A percentile compares a stretch with the other conserved stretches of the same genome.
Evolutionary conservation across 2,888 invertebrate genomes (phyloP).

Genomic region (Ormia ochracea): DNA sequence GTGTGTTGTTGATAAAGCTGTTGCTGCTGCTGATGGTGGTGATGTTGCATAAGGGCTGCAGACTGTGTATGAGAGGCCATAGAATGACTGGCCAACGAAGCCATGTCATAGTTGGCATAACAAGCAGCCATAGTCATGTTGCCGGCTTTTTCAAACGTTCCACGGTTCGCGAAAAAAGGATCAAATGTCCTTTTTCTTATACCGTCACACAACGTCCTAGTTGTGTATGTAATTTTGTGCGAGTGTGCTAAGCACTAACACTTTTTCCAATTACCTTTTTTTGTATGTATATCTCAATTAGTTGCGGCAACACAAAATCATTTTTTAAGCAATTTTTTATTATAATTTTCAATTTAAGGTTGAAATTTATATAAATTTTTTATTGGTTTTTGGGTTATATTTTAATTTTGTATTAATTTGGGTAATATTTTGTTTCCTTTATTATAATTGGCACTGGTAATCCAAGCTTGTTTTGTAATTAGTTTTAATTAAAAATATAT

Average conservation of each 20-base stretch:
- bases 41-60: slow-evolving; percentile 63
- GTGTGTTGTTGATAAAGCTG: slow-evolving; percentile 63
- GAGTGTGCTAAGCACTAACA: slow-evolving; percentile 13
- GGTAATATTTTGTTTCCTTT: slow-evolving; percentile 21
- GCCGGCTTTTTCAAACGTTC: slow-evolving; percentile 10
- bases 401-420: slow-evolving; percentile 37
- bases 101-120: slow-evolving; percentile 76
- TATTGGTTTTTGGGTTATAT: slow-evolving; percentile 46
- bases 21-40: slow-evolving; percentile 60
- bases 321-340: slow-evolving; percentile 26
- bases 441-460: slow-evolving; percentile 74
- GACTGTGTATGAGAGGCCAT: slow-evolving; percentile 67
- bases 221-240: slow-evolving; percentile 14
- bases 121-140: slow-evolving; percentile 77
- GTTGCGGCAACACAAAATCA: slow-evolving; percentile 39
- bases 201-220: slow-evolving; percentile 21
- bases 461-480: slow-evolving; percentile 67
- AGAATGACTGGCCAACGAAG: slow-evolving; percentile 72
- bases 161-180: slow-evolving; percentile 34
- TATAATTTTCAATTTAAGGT: slow-evolving; percentile 22
- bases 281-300: slow-evolving; percentile 5
- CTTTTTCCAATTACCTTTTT: slow-evolving; percentile 5
- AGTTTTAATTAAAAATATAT: slow-evolving; percentile 57
- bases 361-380: slow-evolving; percentile 11
- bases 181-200: slow-evolving; percentile 45